phyloP scores from a whole-genome alignment of 2,797 vertebrate species.

The Bradypodion ventrale region DNA sequence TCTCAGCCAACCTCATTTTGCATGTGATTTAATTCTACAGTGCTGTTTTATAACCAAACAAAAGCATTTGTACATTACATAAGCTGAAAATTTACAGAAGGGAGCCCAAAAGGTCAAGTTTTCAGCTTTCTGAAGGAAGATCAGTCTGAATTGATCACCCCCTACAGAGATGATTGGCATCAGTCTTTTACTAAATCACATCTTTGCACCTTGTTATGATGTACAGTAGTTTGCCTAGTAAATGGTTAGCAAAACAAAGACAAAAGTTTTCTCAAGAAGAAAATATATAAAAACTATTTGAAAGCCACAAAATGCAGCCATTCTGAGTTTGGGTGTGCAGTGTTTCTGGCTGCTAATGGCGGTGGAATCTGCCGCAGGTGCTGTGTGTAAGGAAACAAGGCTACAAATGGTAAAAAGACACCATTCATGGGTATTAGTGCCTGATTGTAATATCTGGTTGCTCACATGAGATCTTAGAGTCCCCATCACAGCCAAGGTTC shows the following conservation, averaged over 20 bases:
- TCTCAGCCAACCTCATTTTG: not conserved
- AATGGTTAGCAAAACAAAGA: slow-evolving; percentile 28
- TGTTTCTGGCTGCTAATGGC: not conserved
- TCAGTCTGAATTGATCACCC: slow-evolving; percentile 6
- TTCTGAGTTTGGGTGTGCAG: not conserved
- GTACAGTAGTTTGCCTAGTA: fast-evolving
- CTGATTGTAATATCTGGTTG: not conserved
- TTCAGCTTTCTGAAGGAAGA: slow-evolving; percentile 1
- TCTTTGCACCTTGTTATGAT: not conserved
- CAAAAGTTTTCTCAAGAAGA: slow-evolving; percentile 50
- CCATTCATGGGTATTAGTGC: not conserved
- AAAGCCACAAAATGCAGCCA: slow-evolving; percentile 34
- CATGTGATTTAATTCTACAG: not conserved
- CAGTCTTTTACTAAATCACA: slow-evolving; percentile 16
- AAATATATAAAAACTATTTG: slow-evolving; percentile 36
- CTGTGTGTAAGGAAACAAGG: not conserved
- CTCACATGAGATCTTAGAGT: not conserved
- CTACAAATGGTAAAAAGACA: not conserved
- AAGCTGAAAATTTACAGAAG: not conserved
- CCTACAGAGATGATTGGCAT: slow-evolving; percentile 23
- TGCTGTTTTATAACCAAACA: not conserved
- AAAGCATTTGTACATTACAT: not conserved
- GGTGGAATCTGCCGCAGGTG: not conserved
- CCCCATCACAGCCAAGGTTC: not conserved
- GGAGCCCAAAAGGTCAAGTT: slow-evolving; percentile 12